Evolutionary conservation across 2,888 invertebrate species (phyloP).

Genomic region (Torymus tubicola): DNA sequence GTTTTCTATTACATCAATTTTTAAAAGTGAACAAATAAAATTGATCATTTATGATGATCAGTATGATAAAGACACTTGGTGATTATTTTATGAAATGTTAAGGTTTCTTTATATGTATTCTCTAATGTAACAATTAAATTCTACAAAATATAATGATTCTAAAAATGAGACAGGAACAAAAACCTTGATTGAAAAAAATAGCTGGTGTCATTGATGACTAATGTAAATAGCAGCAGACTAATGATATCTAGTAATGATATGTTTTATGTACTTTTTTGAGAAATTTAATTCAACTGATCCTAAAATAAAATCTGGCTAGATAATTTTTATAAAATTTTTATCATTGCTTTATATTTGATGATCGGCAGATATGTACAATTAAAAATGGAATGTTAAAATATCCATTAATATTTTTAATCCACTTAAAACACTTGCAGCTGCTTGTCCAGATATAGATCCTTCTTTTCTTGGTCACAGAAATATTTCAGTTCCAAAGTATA

Average conservation of each 20-base stretch:
- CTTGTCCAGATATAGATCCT: constrained; percentile 14
- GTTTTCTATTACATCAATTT: too few relatives aligned
- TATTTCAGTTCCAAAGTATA: not conserved
- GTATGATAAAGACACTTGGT: constrained; percentile 8
- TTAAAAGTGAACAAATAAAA: not conserved
- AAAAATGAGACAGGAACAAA: constrained; percentile 25
- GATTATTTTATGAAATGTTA: not conserved
- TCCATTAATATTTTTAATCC: constrained; percentile 36
- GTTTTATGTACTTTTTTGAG: too few relatives aligned
- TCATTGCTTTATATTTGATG: not conserved
- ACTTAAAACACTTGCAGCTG: constrained; percentile 39
- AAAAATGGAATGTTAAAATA: constrained; percentile 18
- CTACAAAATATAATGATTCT: constrained; percentile 15
- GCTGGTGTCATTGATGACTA: constrained; percentile 55
- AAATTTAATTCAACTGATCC: not conserved
- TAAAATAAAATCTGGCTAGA: not conserved
- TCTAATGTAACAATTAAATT: not conserved
- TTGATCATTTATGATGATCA: not conserved
- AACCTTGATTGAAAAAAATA: constrained; percentile 34
- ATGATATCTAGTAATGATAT: too few relatives aligned
- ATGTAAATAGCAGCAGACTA: constrained; percentile 41
- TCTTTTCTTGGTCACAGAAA: not conserved
- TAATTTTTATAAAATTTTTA: not conserved
- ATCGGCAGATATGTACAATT: not conserved
- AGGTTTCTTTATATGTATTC: not conserved